These are phyloP conservation scores for Esox niger DNA, from an alignment of 2,113 vertebrate genomes.

Conservation along the genomic window DNA sequence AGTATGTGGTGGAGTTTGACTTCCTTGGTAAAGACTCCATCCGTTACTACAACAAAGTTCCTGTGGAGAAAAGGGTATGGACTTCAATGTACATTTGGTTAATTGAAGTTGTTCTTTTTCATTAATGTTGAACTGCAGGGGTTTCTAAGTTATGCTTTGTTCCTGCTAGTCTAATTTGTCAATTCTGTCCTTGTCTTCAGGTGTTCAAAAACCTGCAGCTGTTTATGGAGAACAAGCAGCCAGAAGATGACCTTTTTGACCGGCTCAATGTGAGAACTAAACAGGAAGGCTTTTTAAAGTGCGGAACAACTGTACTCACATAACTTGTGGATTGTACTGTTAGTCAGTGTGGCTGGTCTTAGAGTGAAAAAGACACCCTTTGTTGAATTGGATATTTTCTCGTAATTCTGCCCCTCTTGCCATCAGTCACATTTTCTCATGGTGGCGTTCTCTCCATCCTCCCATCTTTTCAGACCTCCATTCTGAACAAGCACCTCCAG, in stretches of 20 bases:
- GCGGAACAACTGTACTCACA: neutral
- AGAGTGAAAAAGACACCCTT: neutral
- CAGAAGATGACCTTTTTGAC: slow-evolving; percentile 96
- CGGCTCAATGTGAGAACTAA: slow-evolving; percentile 87
- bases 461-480: slow-evolving; percentile 79
- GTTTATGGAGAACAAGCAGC: slow-evolving; percentile 98
- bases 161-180: slow-evolving; percentile 1
- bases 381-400: neutral
- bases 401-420: neutral
- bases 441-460: neutral
- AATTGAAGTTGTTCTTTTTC: neutral
- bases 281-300: neutral
- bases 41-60: slow-evolving; percentile 98
- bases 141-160: neutral
- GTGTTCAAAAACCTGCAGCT: slow-evolving; percentile 98
- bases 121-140: neutral
- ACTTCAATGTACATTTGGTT: neutral
- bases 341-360: neutral
- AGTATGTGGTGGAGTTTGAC: slow-evolving; percentile 95
- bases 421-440: neutral
- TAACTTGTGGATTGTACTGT: neutral
- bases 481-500: slow-evolving; percentile 98
- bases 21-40: slow-evolving; percentile 98
- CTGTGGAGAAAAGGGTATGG: slow-evolving; percentile 95
- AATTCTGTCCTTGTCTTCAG: slow-evolving; percentile 52